Evolutionary conservation across 2,888 invertebrate genomes (phyloP).

Genomic region (Tricholauxania praeusta): DNA sequence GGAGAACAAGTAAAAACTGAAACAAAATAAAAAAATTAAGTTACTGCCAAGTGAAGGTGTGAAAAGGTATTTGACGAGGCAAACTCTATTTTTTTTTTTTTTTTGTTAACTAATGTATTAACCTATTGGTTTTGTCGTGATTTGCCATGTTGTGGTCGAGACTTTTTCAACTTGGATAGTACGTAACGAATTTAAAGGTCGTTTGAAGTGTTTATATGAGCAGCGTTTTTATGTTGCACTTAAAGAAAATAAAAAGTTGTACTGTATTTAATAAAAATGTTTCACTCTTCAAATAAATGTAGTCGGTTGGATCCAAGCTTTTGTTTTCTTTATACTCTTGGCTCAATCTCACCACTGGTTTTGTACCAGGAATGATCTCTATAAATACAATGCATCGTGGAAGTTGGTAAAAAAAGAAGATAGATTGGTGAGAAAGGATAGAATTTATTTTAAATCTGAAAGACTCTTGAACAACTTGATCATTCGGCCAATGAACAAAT

Average conservation of each 20-base stretch:
- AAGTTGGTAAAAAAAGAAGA: no score
- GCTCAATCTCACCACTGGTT: no score
- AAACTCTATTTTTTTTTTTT: background rate
- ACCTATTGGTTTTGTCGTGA: constrained; percentile 31
- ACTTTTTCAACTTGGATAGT: background rate
- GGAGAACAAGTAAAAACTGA: background rate
- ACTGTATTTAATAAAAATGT: constrained; percentile 7
- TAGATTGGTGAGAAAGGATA: no score
- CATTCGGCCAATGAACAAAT: no score
- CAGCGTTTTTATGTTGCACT: background rate
- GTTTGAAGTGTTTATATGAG: constrained; percentile 2
- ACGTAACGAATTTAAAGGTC: constrained; percentile 27
- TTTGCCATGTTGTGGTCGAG: constrained; percentile 22
- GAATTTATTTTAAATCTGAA: no score
- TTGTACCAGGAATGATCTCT: no score
- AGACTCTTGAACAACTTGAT: no score
- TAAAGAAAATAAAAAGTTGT: no score
- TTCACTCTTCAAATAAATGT: background rate
- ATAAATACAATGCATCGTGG: no score
- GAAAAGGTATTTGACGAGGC: background rate
- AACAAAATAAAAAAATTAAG: background rate
- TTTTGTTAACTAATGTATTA: constrained; percentile 2
- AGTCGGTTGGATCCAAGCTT: no score
- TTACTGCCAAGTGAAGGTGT: background rate
- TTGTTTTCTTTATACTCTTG: no score